phyloP scores from a whole-genome alignment of 2,113 vertebrate species.

The Myotis brandtii region DNA sequence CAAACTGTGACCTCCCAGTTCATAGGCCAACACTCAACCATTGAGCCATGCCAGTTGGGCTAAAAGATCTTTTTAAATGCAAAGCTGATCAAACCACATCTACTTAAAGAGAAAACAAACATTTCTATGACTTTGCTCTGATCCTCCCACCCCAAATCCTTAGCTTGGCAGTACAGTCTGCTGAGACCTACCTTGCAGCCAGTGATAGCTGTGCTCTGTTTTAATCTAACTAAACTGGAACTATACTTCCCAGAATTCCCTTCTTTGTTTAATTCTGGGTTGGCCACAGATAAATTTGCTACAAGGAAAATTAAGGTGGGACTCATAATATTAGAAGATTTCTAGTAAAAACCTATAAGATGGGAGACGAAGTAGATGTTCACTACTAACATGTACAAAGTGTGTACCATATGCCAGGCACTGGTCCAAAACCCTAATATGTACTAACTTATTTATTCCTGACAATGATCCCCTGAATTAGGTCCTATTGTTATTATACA shows the following conservation, averaged over 20 bases:
- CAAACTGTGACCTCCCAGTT: too few relatives aligned
- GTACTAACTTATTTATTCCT: not conserved
- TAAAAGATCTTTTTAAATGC: conserved; percentile 27
- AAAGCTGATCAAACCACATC: not conserved
- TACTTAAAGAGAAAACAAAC: not conserved
- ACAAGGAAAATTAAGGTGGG: not conserved
- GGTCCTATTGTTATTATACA: not conserved
- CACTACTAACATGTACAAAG: not conserved
- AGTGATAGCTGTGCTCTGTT: not conserved
- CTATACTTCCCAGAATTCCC: not conserved
- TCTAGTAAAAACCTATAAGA: not conserved
- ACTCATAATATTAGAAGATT: not conserved
- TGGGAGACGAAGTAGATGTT: not conserved
- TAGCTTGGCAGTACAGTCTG: not conserved
- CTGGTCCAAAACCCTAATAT: not conserved
- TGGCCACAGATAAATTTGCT: not conserved
- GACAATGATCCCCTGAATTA: not conserved
- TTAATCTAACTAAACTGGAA: not conserved
- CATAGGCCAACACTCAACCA: too few relatives aligned
- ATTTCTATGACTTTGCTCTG: not conserved
- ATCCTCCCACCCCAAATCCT: not conserved
- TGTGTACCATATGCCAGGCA: not conserved
- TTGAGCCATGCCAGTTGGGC: too few relatives aligned
- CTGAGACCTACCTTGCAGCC: not conserved
- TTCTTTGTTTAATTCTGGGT: not conserved